These are phyloP conservation scores for Leptinotarsa undecemlineata DNA, from an alignment of 1,140 invertebrate species.

Conservation along the genomic window DNA sequence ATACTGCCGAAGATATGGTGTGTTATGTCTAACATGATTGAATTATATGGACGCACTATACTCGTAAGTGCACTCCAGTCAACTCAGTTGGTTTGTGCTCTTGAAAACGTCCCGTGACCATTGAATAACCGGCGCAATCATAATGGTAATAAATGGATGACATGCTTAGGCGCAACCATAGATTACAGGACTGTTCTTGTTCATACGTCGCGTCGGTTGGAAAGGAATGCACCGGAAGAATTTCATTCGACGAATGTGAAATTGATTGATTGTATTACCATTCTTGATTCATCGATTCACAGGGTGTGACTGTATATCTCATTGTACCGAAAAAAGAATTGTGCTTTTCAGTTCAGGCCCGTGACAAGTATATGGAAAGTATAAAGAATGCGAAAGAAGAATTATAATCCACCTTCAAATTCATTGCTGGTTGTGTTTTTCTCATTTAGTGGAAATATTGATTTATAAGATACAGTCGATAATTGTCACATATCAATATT, in stretches of 20 bases:
- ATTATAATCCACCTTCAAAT: no score
- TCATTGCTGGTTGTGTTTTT: no score
- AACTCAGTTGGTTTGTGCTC: neutral
- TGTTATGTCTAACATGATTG: slow-evolving; percentile 2
- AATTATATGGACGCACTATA: slow-evolving; percentile 12
- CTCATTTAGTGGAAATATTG: no score
- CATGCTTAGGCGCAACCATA: neutral
- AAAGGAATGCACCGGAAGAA: neutral
- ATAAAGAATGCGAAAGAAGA: no score
- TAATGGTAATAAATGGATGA: slow-evolving; percentile 1
- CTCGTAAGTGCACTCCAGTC: neutral
- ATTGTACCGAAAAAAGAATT: no score
- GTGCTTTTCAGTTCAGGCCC: no score
- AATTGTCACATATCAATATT: no score
- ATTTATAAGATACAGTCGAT: no score
- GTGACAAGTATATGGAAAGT: no score
- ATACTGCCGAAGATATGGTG: slow-evolving; percentile 2
- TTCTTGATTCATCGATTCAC: neutral
- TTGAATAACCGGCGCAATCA: neutral
- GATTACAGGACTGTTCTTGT: slow-evolving; percentile 5
- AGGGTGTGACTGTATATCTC: neutral
- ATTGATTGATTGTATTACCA: slow-evolving; percentile 3
- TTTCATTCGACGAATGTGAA: neutral
- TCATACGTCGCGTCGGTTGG: neutral
- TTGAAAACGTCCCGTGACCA: neutral